A percentile compares a stretch with the other conserved stretches of the same genome.
Conservation (phyloP, 2,797 vertebrate species). For the Brachymystax lenok region DNA sequence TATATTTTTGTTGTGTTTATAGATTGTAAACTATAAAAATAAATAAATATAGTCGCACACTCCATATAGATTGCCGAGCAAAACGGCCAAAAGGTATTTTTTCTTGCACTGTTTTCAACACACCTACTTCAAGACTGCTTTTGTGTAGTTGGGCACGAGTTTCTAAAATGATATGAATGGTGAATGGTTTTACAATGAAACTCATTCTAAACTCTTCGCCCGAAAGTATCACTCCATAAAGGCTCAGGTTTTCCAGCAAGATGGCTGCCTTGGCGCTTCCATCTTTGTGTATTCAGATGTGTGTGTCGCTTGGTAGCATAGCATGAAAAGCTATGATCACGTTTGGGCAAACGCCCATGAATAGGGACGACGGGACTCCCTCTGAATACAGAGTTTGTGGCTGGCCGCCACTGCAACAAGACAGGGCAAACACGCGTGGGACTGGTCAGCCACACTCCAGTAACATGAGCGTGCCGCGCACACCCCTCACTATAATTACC, state of each 20-base stretch:
- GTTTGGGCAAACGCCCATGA: conserved; percentile 63
- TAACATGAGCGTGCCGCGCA: conserved; percentile 22
- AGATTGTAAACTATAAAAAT: not conserved
- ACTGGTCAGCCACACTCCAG: conserved; percentile 38
- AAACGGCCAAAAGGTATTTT: not conserved
- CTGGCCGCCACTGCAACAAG: conserved; percentile 56
- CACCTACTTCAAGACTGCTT: not conserved
- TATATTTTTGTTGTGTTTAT: not conserved
- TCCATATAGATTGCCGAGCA: not conserved
- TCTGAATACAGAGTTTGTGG: conserved; percentile 63
- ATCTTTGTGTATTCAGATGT: conserved; percentile 59
- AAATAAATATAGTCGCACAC: too few relatives aligned
- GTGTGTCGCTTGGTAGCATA: conserved; percentile 58
- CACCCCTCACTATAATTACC: conserved; percentile 24
- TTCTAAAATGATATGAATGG: not conserved
- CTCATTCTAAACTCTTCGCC: conserved; percentile 17
- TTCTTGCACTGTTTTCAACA: too few relatives aligned
- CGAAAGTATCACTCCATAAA: conserved; percentile 1
- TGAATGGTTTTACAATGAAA: conserved; percentile 27
- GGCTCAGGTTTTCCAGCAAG: conserved; percentile 48
- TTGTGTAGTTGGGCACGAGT: not conserved
- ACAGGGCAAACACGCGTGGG: conserved; percentile 55
- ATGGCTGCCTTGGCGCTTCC: conserved; percentile 46
- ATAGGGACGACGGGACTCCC: conserved; percentile 48
- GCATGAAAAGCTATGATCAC: conserved; percentile 67